These are phyloP conservation scores for Tapirus indicus DNA, from an alignment of 2,797 vertebrate genomes.

Conservation along the genomic window DNA sequence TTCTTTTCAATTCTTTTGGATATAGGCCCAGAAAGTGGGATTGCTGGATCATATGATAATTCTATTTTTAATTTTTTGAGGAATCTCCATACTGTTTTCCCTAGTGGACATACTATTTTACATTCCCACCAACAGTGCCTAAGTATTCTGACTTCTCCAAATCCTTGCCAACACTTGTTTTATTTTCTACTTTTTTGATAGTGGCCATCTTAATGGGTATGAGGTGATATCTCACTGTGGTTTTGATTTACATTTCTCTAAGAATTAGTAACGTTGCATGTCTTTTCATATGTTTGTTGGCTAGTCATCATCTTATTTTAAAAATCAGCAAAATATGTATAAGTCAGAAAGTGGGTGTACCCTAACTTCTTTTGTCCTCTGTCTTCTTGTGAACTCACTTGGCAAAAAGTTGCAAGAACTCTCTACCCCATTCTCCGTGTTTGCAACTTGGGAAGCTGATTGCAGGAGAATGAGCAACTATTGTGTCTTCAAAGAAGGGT, in stretches of 20 bases:
- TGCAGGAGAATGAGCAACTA: neutral
- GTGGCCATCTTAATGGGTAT: neutral
- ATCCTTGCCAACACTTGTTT: neutral
- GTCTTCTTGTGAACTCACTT: neutral
- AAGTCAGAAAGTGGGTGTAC: neutral
- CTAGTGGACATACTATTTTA: too few species aligned
- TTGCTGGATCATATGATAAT: too few species aligned
- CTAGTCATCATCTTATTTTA: neutral
- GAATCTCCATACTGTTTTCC: too few species aligned
- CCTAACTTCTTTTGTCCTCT: neutral
- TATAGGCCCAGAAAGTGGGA: neutral
- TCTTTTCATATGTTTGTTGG: neutral
- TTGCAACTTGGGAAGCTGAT: neutral
- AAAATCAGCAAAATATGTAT: neutral
- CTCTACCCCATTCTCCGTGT: neutral
- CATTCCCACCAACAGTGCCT: too few species aligned
- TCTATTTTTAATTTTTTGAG: too few species aligned
- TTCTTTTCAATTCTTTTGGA: neutral
- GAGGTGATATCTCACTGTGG: neutral
- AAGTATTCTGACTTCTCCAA: neutral
- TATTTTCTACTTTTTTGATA: neutral
- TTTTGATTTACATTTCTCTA: neutral
- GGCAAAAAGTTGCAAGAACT: neutral
- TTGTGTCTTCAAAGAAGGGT: neutral
- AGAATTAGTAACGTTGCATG: neutral